Percentiles rank a stretch among this genome's conserved stretches.
Conservation (phyloP, 1,140 invertebrate species). For the Probaryconus sp. region DNA sequence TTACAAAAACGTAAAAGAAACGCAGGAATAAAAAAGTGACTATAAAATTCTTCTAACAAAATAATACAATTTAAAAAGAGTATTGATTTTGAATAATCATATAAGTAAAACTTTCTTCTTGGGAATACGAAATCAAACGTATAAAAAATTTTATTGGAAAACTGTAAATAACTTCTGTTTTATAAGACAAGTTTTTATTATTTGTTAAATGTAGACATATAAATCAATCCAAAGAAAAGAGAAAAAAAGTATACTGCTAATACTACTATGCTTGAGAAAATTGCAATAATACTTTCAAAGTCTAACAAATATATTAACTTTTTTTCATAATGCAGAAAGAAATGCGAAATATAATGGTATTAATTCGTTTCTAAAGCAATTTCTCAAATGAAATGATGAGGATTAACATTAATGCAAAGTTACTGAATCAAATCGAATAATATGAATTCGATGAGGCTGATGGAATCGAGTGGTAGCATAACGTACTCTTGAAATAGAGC, state of each 20-base stretch:
- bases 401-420: slow-evolving; percentile 26
- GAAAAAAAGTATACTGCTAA: too few relatives aligned
- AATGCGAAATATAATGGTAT: slow-evolving; percentile 23
- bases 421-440: slow-evolving; percentile 6
- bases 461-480: slow-evolving; percentile 4
- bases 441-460: slow-evolving; percentile 12
- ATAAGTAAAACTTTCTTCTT: too few relatives aligned
- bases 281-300: neutral
- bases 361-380: slow-evolving; percentile 29
- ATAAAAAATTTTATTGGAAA: too few relatives aligned
- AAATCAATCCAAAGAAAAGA: neutral
- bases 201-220: neutral
- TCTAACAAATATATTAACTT: slow-evolving; percentile 2
- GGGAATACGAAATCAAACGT: too few relatives aligned
- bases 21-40: too few relatives aligned
- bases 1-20: too few relatives aligned
- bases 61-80: too few relatives aligned
- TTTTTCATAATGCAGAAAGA: neutral
- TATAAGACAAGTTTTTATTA: neutral
- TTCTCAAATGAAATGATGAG: neutral
- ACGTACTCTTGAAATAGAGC: slow-evolving; percentile 19
- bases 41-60: too few relatives aligned
- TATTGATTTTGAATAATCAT: too few relatives aligned
- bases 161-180: too few relatives aligned
- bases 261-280: slow-evolving; percentile 4